Evolutionary conservation across 2,113 vertebrate genomes (phyloP).

Genomic region (Halichoeres trimaculatus): DNA sequence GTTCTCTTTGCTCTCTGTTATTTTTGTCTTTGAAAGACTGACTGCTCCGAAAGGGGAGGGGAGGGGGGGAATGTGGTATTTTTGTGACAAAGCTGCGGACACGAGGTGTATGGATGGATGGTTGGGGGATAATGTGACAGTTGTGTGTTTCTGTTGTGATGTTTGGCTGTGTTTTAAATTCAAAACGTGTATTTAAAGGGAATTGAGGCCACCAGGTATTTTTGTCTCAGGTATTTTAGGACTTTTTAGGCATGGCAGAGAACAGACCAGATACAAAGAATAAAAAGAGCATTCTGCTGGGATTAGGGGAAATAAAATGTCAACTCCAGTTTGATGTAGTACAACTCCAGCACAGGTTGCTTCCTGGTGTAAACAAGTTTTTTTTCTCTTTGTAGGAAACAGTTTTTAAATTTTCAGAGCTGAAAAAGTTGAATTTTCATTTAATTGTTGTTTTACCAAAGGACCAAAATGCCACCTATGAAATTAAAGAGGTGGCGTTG

Average conservation of each 20-base stretch:
- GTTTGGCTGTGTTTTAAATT: constrained; percentile 19
- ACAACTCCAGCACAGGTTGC: too few relatives aligned
- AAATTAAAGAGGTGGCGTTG: too few relatives aligned
- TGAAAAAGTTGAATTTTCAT: too few relatives aligned
- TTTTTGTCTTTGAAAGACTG: constrained; percentile 9
- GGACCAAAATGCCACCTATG: too few relatives aligned
- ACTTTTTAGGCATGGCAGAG: constrained; percentile 4
- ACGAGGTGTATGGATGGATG: constrained; percentile 5
- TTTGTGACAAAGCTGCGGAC: constrained; percentile 39
- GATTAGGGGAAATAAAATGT: constrained; percentile 34
- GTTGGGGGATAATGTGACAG: constrained; percentile 46
- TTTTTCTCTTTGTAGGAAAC: too few relatives aligned
- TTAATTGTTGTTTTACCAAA: too few relatives aligned
- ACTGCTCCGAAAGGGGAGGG: not conserved
- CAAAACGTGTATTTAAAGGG: constrained; percentile 34
- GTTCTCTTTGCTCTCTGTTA: constrained; percentile 23
- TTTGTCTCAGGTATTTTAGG: constrained; percentile 50
- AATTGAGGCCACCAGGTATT: constrained; percentile 56
- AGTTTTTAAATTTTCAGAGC: too few relatives aligned
- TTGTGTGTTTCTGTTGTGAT: constrained; percentile 11
- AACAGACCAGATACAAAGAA: constrained; percentile 16
- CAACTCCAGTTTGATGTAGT: constrained; percentile 6
- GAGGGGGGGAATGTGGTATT: constrained; percentile 7
- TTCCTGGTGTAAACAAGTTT: too few relatives aligned
- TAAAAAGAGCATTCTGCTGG: not conserved